A percentile compares a stretch with the other conserved stretches of the same genome.
Evolutionary conservation across 2,888 invertebrate genomes (phyloP).

Genomic region (Cephus rjabovi): DNA sequence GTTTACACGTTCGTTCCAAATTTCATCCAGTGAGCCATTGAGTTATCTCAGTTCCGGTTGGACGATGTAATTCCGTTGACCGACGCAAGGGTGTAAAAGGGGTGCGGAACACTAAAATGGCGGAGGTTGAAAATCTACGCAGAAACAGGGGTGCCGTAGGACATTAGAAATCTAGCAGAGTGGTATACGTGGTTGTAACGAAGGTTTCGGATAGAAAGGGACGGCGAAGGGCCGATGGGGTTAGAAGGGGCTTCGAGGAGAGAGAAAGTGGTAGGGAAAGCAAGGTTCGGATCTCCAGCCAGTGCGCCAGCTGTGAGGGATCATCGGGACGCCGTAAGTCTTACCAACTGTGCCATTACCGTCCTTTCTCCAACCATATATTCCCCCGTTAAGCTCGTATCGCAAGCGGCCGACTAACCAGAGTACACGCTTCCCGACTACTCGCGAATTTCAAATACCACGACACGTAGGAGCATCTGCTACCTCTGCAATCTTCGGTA

Average conservation of each 20-base stretch:
- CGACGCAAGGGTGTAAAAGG: constrained; percentile 4
- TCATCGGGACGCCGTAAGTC: constrained; percentile 7
- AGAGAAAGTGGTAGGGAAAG: neutral
- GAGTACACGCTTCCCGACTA: neutral
- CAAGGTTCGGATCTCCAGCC: neutral
- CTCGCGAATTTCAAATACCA: neutral
- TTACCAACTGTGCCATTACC: constrained; percentile 6
- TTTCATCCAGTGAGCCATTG: constrained; percentile 12
- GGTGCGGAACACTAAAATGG: constrained; percentile 3
- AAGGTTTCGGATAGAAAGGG: neutral
- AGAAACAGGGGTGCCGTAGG: neutral
- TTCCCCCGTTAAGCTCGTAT: neutral
- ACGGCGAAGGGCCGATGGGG: neutral
- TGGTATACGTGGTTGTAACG: neutral
- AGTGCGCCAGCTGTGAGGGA: constrained; percentile 17
- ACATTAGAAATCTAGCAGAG: neutral
- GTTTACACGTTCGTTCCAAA: constrained; percentile 12
- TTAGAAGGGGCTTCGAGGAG: neutral
- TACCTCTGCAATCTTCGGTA: neutral
- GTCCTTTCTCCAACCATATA: constrained; percentile 1
- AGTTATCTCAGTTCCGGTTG: constrained; percentile 14
- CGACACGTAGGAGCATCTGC: neutral
- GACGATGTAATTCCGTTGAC: constrained; percentile 15
- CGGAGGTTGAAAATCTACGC: neutral
- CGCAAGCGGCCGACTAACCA: neutral